Evolutionary conservation across 2,888 invertebrate species (phyloP).

Genomic region (Anthoptus insignis): DNA sequence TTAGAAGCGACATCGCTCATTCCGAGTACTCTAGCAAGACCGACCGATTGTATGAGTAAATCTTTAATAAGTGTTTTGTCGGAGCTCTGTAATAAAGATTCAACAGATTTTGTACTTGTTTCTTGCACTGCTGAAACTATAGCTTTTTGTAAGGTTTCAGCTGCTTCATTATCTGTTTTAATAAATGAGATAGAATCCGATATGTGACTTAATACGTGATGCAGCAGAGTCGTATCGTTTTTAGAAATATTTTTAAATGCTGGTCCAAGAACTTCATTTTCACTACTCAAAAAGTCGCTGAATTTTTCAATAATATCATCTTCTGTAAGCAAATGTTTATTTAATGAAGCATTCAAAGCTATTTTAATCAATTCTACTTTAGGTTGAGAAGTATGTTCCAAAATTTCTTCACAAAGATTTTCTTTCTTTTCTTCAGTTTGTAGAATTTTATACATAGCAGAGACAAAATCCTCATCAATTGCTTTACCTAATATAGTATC

Average conservation of each 20-base stretch:
- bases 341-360: conserved; percentile 77
- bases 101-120: conserved; percentile 86
- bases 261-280: conserved; percentile 86
- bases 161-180: conserved; percentile 88
- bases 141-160: conserved; percentile 89
- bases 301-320: conserved; percentile 89
- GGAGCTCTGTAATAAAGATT: conserved; percentile 82
- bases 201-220: conserved; percentile 87
- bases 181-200: conserved; percentile 87
- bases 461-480: conserved; percentile 79
- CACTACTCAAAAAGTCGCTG: conserved; percentile 88
- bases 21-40: conserved; percentile 90
- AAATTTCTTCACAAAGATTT: conserved; percentile 78
- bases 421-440: conserved; percentile 84
- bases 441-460: conserved; percentile 80
- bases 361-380: conserved; percentile 89
- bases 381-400: conserved; percentile 83
- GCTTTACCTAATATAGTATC: conserved; percentile 81
- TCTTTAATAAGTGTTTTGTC: conserved; percentile 76
- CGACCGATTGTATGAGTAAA: conserved; percentile 88
- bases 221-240: conserved; percentile 87
- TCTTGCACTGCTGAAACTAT: conserved; percentile 89
- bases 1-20: conserved; percentile 88
- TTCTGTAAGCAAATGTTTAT: conserved; percentile 80
- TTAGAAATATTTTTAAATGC: conserved; percentile 90